A percentile compares a stretch with the other conserved stretches of the same genome.
Conservation (phyloP, 2,113 vertebrate species). For the Corapipo altera region DNA sequence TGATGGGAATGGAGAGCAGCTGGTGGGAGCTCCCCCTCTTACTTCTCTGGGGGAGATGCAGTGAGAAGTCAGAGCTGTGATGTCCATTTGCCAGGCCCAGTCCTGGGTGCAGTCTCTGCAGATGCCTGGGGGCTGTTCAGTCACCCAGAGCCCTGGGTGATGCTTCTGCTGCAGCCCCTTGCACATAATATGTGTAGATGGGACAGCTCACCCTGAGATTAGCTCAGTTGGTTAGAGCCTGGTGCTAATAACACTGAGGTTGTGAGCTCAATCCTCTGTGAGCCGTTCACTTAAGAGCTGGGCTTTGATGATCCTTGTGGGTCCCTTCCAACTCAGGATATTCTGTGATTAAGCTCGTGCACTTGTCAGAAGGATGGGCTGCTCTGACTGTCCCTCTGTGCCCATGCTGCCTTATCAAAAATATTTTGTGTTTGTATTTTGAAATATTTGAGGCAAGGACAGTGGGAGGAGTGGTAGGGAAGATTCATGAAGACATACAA, state of each 20-base stretch:
- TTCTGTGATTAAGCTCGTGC: neutral
- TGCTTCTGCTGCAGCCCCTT: neutral
- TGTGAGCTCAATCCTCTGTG: neutral
- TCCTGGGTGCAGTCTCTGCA: neutral
- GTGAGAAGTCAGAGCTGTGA: neutral
- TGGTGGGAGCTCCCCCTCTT: neutral
- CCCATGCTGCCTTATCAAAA: neutral
- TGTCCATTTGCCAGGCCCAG: neutral
- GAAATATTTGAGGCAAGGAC: neutral
- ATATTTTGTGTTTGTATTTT: neutral
- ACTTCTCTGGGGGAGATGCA: neutral
- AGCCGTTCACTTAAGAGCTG: neutral
- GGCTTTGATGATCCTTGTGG: neutral
- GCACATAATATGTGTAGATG: rapidly evolving
- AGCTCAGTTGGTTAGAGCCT: neutral
- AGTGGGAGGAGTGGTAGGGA: too few relatives aligned
- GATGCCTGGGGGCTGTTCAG: neutral
- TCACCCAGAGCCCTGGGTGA: neutral
- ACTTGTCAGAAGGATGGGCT: neutral
- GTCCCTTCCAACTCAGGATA: neutral
- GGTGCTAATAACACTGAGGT: neutral
- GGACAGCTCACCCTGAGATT: neutral
- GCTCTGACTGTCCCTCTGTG: neutral
- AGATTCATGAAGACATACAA: neutral
- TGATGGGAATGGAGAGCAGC: neutral